Base-by-base conservation (phyloP, 2,888 invertebrate genomes). In the Phymatocera aterrima region DNA sequence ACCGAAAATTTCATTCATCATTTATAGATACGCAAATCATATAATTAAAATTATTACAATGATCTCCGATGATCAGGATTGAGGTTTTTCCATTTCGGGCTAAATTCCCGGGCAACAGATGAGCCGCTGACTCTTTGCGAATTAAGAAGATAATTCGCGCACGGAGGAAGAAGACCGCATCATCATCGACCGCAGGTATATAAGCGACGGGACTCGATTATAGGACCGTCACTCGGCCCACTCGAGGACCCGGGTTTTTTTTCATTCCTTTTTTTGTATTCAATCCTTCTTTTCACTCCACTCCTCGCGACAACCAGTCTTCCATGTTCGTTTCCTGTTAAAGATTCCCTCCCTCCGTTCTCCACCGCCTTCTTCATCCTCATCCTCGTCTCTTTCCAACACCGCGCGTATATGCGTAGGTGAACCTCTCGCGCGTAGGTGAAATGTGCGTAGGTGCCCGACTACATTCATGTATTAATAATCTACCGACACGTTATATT, bases 201-300 rank as follows among this genome's bases (percentile, higher is more conserved):
- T n/a, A 68, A 68, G 15, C 65, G 65, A 43, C 2, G 43, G 57
- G 24, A 24, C 46, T 37, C 24, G 68, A n/a, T n/a, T n/a, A n/a
- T n/a, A 46, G 68, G 43, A 18, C 57, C 34, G 18, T 64, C 37
- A 12, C 68, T 68, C 68, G 68, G 68, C 46, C 68, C 68, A 64
- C 46, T 43, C 68, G 68, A 15, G 68, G 43, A 68, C 43, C 65
- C 24, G 68, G 43, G 34, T 77, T 64, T 28, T 40, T 31, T 54
- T 31, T 72, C 6, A 31, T 54, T 12, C 48, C 77, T 46, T 40
- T 78, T 21, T 80, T 79, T 31, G 51, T 78, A 51, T 77, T 78
- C 34, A 10, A 21, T 15, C 64, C 82, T 80, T 18, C 64, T 82
- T 80, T 18, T 28, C 40, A n/a, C 54, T 74, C n/a, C 72, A 72